Base-by-base conservation (phyloP, 2,113 vertebrate species). In the Campylomormyrus tamandua region DNA sequence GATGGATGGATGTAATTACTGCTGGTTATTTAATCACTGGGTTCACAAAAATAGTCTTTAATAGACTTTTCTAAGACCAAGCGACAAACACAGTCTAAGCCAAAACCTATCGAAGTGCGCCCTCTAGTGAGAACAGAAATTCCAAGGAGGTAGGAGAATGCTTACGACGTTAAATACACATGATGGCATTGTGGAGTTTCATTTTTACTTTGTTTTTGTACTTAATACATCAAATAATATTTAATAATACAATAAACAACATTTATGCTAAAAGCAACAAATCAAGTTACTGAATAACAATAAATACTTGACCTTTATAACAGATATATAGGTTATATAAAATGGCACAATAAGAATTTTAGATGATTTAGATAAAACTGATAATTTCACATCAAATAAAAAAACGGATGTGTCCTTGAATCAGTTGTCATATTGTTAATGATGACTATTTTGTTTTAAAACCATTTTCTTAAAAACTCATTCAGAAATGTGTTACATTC, bases 241-340 rank as follows among this genome's bases (percentile, higher is more conserved):
- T 56, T 56, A 35, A 35, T 89, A 53, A 42, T 84, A 83, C 50
- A 89, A 89, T 50, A 89, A 84, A 31, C 83, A 46, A 83, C 77
- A 89, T 39, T 80, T 80, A 58, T 84, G 49, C 53, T 84, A 77
- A 77, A 56, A 80, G 88, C 21, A 89, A 21, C 19, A 84, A 58
- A 53, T 58, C 11, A 35, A 58, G n/a, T 89, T 3, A 62, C 3
- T 62, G 50, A 89, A 58, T 46, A 83, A 85, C 52, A 89, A 85
- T 46, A 89, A 84, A 89, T 89, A 31, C 58, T 39, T 85, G 24
- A 58, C 52, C 49, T 27, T 13, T 13, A 48, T 49, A 77, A 62
- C 2, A 45, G 10, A 45, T 84, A 89, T 80, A 62, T 49, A 24
- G 88, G 11, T 58, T 84, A 83, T n/a, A 84, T 31, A 46, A 11